These are phyloP conservation scores for Prinia subflava DNA, from an alignment of 2,113 vertebrate species.

Conservation along the genomic window DNA sequence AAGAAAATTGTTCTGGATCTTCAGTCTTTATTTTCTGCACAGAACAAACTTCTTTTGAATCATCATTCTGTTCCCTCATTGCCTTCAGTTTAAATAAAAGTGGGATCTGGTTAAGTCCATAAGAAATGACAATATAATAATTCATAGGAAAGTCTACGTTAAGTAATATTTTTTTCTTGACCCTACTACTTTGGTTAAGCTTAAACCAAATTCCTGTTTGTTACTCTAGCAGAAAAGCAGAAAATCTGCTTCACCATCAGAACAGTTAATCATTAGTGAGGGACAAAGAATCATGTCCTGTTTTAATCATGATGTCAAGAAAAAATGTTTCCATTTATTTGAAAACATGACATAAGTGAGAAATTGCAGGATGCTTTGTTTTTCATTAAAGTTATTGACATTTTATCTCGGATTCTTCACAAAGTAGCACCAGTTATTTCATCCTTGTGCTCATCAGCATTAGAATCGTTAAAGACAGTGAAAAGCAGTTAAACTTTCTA, in stretches of 20 bases:
- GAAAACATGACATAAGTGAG: background rate
- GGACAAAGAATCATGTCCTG: background rate
- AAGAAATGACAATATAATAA: background rate
- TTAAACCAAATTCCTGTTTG: background rate
- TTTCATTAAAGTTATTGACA: background rate
- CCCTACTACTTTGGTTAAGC: background rate
- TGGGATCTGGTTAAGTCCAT: background rate
- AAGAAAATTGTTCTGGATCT: background rate
- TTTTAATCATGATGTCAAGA: background rate
- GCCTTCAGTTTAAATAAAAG: background rate
- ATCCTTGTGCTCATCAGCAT: background rate
- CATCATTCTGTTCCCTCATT: background rate
- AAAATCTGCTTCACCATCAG: background rate
- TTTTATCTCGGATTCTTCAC: background rate
- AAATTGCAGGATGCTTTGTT: background rate
- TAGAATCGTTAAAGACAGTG: background rate
- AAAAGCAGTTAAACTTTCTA: constrained; percentile 1
- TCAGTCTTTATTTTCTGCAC: background rate
- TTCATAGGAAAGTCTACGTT: background rate
- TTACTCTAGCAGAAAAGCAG: background rate
- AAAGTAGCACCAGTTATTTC: background rate
- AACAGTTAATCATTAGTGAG: background rate
- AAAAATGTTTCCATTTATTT: constrained; percentile 4
- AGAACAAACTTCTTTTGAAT: background rate
- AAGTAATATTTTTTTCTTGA: background rate